A percentile compares a stretch with the other conserved stretches of the same genome.
phyloP scores from a whole-genome alignment of 1,140 invertebrate genomes.

The Thaumatotibia leucotreta region DNA sequence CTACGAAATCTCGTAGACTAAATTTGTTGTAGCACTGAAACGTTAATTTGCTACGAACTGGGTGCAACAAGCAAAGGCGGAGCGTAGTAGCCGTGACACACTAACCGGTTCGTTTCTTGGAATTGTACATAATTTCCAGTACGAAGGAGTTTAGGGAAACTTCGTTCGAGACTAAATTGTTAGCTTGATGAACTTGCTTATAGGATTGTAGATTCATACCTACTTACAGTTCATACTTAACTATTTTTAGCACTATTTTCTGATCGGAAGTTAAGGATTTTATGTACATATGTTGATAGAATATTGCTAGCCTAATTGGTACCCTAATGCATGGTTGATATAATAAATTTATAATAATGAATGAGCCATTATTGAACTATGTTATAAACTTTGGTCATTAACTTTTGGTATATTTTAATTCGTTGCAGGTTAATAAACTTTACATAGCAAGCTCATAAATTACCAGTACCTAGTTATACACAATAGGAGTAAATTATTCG shows the following conservation, averaged over 20 bases:
- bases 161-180: not conserved
- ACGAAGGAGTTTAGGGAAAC: not conserved
- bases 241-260: no score
- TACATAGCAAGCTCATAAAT: not conserved
- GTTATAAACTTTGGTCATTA: no score
- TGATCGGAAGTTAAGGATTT: no score
- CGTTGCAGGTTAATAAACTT: no score
- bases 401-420: no score
- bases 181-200: not conserved
- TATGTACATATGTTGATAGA: no score
- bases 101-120: not conserved
- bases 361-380: no score
- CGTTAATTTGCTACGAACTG: constrained; percentile 12
- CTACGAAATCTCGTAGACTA: constrained; percentile 24
- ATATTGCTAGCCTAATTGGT: no score
- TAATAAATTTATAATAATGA: no score
- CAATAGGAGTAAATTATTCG: not conserved
- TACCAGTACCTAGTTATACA: not conserved
- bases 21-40: constrained; percentile 14
- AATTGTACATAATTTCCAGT: not conserved
- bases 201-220: not conserved
- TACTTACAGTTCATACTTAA: not conserved
- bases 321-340: no score
- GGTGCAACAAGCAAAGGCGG: not conserved
- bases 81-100: not conserved